These are phyloP conservation scores for Listronotus bonariensis DNA, from an alignment of 1,140 invertebrate genomes.

Conservation along the genomic window DNA sequence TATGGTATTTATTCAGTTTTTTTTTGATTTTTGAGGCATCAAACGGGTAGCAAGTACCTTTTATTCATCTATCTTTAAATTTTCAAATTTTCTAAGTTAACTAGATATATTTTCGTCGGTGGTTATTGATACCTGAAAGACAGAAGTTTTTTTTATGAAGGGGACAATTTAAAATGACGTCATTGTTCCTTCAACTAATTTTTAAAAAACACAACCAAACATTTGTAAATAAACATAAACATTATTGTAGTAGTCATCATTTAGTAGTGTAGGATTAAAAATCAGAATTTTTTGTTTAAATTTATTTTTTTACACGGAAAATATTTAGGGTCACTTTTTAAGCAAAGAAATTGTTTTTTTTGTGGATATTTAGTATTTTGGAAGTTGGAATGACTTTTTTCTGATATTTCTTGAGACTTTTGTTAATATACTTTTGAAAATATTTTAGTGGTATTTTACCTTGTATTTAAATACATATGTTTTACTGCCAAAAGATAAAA, in stretches of 20 bases:
- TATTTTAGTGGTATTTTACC: no score
- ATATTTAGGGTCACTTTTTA: slow-evolving; percentile 8
- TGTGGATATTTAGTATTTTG: background rate
- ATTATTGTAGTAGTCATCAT: slow-evolving; percentile 53
- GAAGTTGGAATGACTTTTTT: background rate
- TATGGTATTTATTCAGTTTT: no score
- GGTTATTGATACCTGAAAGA: no score
- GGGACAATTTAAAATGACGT: slow-evolving; percentile 16
- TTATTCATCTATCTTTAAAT: no score
- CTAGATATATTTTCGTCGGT: no score
- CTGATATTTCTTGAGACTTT: background rate
- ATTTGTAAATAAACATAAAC: slow-evolving; percentile 57
- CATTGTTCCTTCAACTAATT: slow-evolving; percentile 28
- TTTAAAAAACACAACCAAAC: slow-evolving; percentile 45
- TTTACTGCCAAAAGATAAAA: no score
- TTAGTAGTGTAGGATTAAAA: slow-evolving; percentile 45
- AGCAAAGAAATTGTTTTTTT: background rate
- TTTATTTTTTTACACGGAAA: slow-evolving; percentile 20
- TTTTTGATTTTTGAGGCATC: no score
- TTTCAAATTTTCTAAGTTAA: no score
- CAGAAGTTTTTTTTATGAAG: background rate
- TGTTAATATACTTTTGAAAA: background rate
- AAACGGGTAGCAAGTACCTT: no score
- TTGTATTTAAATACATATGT: no score
- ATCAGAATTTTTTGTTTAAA: slow-evolving; percentile 24